Conservation (phyloP, 2,888 invertebrate genomes). For the Phasia obesa region DNA sequence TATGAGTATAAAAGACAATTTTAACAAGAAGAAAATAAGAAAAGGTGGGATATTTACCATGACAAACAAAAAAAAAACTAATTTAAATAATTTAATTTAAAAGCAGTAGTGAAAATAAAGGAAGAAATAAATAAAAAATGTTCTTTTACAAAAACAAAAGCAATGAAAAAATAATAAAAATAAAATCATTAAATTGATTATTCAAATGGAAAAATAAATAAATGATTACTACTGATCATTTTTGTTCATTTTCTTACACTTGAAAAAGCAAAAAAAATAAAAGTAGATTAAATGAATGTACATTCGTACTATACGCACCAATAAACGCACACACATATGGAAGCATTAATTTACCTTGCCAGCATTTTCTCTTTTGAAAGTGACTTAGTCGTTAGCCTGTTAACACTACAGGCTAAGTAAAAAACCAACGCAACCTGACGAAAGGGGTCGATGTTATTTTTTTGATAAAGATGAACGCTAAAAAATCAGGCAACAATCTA, state of each 20-base stretch:
- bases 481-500: too few species aligned
- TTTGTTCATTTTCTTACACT: background rate
- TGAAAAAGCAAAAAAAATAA: slow-evolving; percentile 17
- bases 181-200: slow-evolving; percentile 52
- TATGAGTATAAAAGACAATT: background rate
- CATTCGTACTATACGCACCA: too few species aligned
- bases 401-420: too few species aligned
- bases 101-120: background rate
- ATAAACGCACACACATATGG: too few species aligned
- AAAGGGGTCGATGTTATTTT: too few species aligned
- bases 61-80: background rate
- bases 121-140: slow-evolving; percentile 6
- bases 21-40: background rate
- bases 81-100: background rate
- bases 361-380: too few species aligned
- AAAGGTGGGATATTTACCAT: background rate
- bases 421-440: too few species aligned
- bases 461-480: too few species aligned
- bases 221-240: slow-evolving; percentile 1
- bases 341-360: too few species aligned
- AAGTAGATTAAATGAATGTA: background rate
- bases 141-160: too few species aligned
- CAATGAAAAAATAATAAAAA: slow-evolving; percentile 3
- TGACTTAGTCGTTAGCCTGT: too few species aligned
- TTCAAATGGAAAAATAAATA: slow-evolving; percentile 41